Evolutionary conservation across 1,140 invertebrate genomes (phyloP).

Genomic region (roundworm (Caenorhabditis elegans)): DNA sequence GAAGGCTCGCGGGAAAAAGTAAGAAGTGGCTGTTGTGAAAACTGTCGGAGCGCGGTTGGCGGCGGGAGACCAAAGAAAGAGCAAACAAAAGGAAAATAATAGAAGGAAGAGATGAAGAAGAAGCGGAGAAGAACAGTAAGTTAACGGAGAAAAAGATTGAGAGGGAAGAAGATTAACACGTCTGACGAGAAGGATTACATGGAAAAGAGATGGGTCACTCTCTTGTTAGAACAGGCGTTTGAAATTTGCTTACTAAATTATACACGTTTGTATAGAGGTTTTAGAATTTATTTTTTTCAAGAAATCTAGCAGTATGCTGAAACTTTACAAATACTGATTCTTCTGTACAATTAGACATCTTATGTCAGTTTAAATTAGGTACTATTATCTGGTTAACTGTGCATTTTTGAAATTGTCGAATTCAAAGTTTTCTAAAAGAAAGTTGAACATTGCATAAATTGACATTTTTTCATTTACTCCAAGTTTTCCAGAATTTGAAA

Average conservation of each 20-base stretch:
- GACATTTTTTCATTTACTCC: no score
- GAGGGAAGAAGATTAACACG: not conserved
- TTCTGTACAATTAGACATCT: no score
- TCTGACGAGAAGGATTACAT: slow-evolving; percentile 11
- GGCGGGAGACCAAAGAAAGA: not conserved
- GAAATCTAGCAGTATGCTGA: no score
- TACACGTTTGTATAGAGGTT: not conserved
- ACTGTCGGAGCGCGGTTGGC: not conserved
- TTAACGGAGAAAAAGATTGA: not conserved
- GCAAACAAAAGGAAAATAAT: not conserved
- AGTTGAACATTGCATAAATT: no score
- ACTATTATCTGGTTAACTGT: no score
- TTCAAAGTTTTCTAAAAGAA: no score
- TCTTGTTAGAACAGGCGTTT: not conserved
- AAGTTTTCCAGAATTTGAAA: no score
- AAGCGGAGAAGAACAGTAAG: not conserved
- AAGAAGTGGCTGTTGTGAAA: not conserved
- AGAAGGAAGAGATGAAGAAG: not conserved
- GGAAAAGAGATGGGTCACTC: not conserved
- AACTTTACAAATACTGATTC: no score
- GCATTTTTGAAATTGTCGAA: no score
- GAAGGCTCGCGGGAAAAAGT: not conserved
- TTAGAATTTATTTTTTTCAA: no score
- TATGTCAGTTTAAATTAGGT: no score
- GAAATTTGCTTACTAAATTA: not conserved